Evolutionary conservation across 2,888 invertebrate genomes (phyloP), one percentile per base, ranked within the genome.

Genomic region (Belgica antarctica): DNA sequence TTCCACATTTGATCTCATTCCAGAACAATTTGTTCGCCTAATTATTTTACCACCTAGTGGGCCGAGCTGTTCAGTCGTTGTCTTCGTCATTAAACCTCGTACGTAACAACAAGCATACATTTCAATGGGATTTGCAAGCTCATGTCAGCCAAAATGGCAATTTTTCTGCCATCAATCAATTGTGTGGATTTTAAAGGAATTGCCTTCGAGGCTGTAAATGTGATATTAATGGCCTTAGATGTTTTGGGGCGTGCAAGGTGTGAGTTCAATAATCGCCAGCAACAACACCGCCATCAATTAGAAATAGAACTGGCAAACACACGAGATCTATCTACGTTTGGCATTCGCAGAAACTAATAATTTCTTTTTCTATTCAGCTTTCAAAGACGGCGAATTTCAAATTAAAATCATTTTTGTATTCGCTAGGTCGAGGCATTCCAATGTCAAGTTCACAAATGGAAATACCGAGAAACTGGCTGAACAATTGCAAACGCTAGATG

Each of bases 371-470:
- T 27, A 59, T 59, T 59, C 59, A 59, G 12, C 59, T 59, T 12
- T 15, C 59, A 25, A 52, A 52, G 17, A 52, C 52, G 22, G 22
- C 15, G n/a, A 59, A 59, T 52, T 52, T 24, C 52, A 52, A n/a
- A 52, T 52, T 52, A 52, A 52, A 52, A 41, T 41, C 41, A n/a
- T 41, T 41, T 12, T 22, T 52, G 52, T 22, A 7, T 52, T 52
- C 17, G 41, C 41, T 41, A 52, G 52, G 52, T 52, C 52, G 22
- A 22, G 22, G 41, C 36, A 63, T 63, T 65, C 41, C 65, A 65
- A 65, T 65, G 65, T 65, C 65, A 65, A 65, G 65, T 65, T 65
- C 65, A 47, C 46, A 65, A 47, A 65, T 65, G 65, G 47, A 65
- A 65, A 47, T 65, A 5, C 41, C 22, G 52, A 52, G 52, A 52